phyloP scores from a whole-genome alignment of 2,888 invertebrate species.

The Onchidella celtica region DNA sequence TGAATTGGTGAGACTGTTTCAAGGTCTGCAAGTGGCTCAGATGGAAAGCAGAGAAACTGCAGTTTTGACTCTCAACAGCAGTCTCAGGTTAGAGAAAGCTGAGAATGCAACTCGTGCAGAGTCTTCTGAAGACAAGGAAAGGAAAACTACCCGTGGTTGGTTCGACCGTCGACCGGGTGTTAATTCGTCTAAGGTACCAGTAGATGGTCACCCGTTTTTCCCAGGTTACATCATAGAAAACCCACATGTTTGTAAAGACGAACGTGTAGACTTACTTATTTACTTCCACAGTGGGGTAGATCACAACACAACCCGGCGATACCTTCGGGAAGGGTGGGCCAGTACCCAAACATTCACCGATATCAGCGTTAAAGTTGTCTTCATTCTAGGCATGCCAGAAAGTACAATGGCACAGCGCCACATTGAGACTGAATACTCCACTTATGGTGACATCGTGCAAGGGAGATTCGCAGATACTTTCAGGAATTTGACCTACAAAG shows the following conservation, averaged over 20 bases:
- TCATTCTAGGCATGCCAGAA: slow-evolving; percentile 62
- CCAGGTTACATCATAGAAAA: slow-evolving; percentile 66
- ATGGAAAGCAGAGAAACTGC: background rate
- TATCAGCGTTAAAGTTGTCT: slow-evolving; percentile 61
- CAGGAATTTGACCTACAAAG: slow-evolving; percentile 71
- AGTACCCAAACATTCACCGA: slow-evolving; percentile 59
- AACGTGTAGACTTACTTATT: slow-evolving; percentile 62
- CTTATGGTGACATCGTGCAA: slow-evolving; percentile 70
- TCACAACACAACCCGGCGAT: slow-evolving; percentile 62
- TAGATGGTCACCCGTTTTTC: slow-evolving; percentile 56
- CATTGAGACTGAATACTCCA: slow-evolving; percentile 65
- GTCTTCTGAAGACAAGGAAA: background rate
- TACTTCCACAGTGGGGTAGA: slow-evolving; percentile 65
- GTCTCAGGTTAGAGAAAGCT: background rate
- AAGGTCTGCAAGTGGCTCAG: background rate
- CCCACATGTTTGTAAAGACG: slow-evolving; percentile 59
- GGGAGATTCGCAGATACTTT: slow-evolving; percentile 69
- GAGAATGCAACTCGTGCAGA: background rate
- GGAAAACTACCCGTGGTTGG: background rate
- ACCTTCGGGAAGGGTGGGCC: slow-evolving; percentile 70
- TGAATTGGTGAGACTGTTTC: background rate
- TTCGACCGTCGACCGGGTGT: slow-evolving; percentile 29
- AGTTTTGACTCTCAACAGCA: background rate
- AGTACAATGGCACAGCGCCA: slow-evolving; percentile 55
- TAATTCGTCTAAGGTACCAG: background rate